Evolutionary conservation across 2,888 invertebrate genomes (phyloP).

Genomic region (Tiliacea citrago): DNA sequence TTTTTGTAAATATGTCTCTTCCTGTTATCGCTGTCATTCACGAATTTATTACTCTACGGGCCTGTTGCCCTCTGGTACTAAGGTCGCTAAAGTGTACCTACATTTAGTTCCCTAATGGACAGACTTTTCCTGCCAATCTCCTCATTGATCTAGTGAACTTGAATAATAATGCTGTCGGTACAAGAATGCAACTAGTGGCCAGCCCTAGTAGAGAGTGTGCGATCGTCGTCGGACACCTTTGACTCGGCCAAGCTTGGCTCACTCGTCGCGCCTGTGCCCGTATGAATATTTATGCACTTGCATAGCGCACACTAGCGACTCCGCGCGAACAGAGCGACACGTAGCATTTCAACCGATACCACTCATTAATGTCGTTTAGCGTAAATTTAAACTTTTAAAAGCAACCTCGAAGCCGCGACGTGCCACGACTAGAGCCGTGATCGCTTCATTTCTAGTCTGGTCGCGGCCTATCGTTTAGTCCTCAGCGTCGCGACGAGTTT

Average conservation of each 20-base stretch:
- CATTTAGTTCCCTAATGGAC: constrained; percentile 22
- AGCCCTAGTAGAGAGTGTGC: constrained; percentile 70
- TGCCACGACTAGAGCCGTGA: constrained; percentile 78
- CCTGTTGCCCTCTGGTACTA: background rate
- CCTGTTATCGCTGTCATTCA: background rate
- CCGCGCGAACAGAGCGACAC: constrained; percentile 71
- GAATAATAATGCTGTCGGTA: constrained; percentile 19
- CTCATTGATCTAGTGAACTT: constrained; percentile 35
- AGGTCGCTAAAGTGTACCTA: background rate
- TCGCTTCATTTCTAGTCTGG: constrained; percentile 79
- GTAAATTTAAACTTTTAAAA: constrained; percentile 87
- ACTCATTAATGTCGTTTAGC: constrained; percentile 85
- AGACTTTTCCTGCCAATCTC: constrained; percentile 20
- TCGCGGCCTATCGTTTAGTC: constrained; percentile 79
- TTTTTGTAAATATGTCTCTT: constrained; percentile 1
- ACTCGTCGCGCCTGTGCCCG: constrained; percentile 76
- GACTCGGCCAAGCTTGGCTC: constrained; percentile 77
- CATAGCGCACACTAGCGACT: constrained; percentile 72
- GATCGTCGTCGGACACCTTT: constrained; percentile 80
- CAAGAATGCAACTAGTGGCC: constrained; percentile 57
- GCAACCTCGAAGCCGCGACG: constrained; percentile 79
- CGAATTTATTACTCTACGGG: background rate
- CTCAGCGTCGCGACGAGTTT: constrained; percentile 82
- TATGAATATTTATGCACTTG: constrained; percentile 84
- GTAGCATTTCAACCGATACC: constrained; percentile 76